Base-by-base conservation (phyloP, 1,140 invertebrate species). In the Drosophila pseudoananassae region DNA sequence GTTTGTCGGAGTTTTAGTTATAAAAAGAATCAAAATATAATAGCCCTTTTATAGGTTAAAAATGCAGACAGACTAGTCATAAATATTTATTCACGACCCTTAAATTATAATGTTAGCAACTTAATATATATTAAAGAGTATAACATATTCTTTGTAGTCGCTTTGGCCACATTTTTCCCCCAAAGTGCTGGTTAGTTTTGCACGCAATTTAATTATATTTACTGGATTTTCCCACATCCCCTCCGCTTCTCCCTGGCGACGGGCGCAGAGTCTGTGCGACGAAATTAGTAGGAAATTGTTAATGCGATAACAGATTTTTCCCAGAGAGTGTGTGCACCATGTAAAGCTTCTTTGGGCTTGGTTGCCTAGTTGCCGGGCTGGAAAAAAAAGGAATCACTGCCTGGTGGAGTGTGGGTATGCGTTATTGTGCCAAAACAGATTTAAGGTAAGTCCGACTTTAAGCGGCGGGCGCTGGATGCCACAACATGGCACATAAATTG, bases 191-290 rank as follows among this genome's bases (percentile, higher is more conserved):
- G 70, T 69, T 78, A 82, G 78, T 82, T 82, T 74, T 60, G 83
- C 83, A 83, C 78, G 78, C 78, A 88, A 87, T 87, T 87, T 88
- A 83, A 87, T 87, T 87, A 87, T 83, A 83, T 82, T 82, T 76
- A 57, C 73, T 69, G 56, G 51, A 59, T 75, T 54, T 66, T 49
- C 53, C 40, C 46, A 17, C 43, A 2, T 33, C 65, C 20, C 72
- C 33, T 12, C 10, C 10, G 33, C 33, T 36, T 10, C 12, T 51
- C 9, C 51, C 53, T 45, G 45, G 17, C 51, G 29, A 53, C 14
- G 56, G 40, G 6, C 6, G n/a, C 46, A 45, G 51, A 43, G 40
- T 57, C 29, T 76, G 78, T 56, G 65, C 40, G 57, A 54, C 65
- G 52, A 82, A 87, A 87, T 87, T 88, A 78, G 83, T 87, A 78